Evolutionary conservation across 2,888 invertebrate genomes (phyloP), one percentile per base, ranked within the genome.

Genomic region (Cyrtodaria siliqua): DNA sequence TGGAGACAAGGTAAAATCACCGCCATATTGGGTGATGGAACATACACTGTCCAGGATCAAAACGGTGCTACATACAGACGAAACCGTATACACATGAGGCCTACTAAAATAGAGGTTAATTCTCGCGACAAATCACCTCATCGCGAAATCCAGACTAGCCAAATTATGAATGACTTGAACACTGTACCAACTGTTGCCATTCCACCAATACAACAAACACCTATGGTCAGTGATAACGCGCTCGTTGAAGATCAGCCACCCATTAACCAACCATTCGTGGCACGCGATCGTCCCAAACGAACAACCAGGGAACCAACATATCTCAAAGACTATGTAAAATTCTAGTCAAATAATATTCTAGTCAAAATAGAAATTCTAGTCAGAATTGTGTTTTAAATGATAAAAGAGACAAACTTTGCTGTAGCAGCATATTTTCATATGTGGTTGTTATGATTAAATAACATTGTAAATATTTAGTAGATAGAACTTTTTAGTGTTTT

Each of bases 71-170:
- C 14, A 14, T 69, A 75, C 57, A 42, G 29, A 14, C 33, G 74
- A 60, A 63, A 75, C 24, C 49, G 74, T 16, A 24, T 27, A 33
- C 63, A 75, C 18, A 50, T 75, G 12, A 29, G 74, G 59, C 63
- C 63, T 24, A 64, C 74, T 29, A n/a, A 16, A 20, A 24, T 62
- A 6, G 38, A 44, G 12, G 47, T 62, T 12, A 16, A 49, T 14
- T 26, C 61, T 8, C 33, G 63, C 20, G 74, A 62, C 27, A 29
- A 8, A n/a, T 62, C 62, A 50, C 68, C 67, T 27, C 33, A 52
- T 38, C 47, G 44, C 27, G 24, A n/a, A 20, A 44, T 44, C 40
- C 24, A 47, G 33, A 14, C 24, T 47, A 23, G 18, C 1, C 6
- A 49, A 27, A 9, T 33, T 20, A n/a, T 8, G 12, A 27, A 6